Base-by-base conservation (phyloP, 2,888 invertebrate species). In the Sepioteuthis lessoniana region DNA sequence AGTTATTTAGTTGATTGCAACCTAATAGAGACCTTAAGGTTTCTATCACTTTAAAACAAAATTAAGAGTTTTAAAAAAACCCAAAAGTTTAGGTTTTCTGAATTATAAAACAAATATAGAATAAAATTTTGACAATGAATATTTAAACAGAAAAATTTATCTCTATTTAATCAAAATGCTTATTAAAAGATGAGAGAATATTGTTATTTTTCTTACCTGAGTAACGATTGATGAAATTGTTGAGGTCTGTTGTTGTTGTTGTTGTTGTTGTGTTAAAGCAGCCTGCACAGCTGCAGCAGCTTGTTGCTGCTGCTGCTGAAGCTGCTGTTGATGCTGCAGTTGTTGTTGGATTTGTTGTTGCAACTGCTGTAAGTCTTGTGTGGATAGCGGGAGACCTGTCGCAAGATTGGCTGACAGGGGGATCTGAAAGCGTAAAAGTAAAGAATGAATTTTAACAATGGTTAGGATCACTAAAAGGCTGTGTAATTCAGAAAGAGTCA, bases 311-410 rank as follows among this genome's bases (percentile, higher is more conserved):
- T 37, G 91, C 93, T 90, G 90, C 42, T 90, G 90, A 31, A 50
- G 76, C 19, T 76, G 76, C 76, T 90, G 94, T 38, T 76, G 91
- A 19, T 91, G 93, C 90, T 94, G 94, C 42, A 91, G 38, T 93
- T 95, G 94, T 19, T 37, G 46, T 42, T 90, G 94, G 46, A 94
- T 47, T 92, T 94, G 95, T 37, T 93, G 94, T 38, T 94, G 95
- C 37, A 94, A 92, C 46, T 94, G 94, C 93, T 94, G 95, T 19
- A 94, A 90, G 90, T 94, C 94, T 90, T 94, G 94, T 31, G 94
- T 46, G n/a, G 94, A 90, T 16, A 94, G 47, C 46, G 76, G 42
- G 42, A 94, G 46, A 42, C 94, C 94, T 76, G 94, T 19, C 31
- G 94, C 38, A 35, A 94, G 90, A 90, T 35, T 60, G 4, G 94